A percentile compares a stretch with the other conserved stretches of the same genome.
Conservation (phyloP, 2,888 invertebrate species). For the Nomada ferruginata region DNA sequence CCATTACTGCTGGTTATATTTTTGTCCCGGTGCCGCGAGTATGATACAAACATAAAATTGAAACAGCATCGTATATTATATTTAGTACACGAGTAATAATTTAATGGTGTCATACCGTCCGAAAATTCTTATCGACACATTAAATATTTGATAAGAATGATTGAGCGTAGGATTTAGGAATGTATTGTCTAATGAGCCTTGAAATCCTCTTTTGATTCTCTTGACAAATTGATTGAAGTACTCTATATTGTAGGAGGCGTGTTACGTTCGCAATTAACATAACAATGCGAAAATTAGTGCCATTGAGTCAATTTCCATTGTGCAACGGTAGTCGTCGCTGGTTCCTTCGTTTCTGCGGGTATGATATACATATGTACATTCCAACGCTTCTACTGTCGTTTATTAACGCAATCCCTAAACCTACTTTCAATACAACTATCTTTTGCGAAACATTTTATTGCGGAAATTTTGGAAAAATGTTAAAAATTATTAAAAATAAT, state of each 20-base stretch:
- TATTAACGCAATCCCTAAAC: background rate
- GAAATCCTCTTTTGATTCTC: background rate
- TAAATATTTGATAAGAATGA: background rate
- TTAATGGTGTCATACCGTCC: too few relatives aligned
- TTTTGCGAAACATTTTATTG: too few relatives aligned
- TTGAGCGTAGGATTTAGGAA: too few relatives aligned
- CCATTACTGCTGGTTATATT: background rate
- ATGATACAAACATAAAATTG: background rate
- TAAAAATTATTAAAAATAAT: too few relatives aligned
- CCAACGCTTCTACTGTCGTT: background rate
- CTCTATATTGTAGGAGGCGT: constrained; percentile 58
- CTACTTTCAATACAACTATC: too few relatives aligned
- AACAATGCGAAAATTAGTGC: constrained; percentile 76
- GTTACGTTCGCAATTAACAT: constrained; percentile 74
- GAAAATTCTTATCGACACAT: too few relatives aligned
- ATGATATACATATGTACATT: background rate
- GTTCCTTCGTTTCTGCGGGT: constrained; percentile 22
- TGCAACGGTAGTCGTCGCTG: constrained; percentile 53
- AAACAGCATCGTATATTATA: background rate
- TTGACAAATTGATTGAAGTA: constrained; percentile 59
- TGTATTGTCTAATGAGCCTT: background rate
- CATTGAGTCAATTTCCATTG: constrained; percentile 72
- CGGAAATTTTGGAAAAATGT: too few relatives aligned
- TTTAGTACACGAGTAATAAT: background rate
- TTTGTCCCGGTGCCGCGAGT: background rate